Percentiles rank a stretch among this genome's conserved stretches.
Evolutionary conservation across 1,140 invertebrate species (phyloP).

Genomic region (Acromyrmex echinatior): DNA sequence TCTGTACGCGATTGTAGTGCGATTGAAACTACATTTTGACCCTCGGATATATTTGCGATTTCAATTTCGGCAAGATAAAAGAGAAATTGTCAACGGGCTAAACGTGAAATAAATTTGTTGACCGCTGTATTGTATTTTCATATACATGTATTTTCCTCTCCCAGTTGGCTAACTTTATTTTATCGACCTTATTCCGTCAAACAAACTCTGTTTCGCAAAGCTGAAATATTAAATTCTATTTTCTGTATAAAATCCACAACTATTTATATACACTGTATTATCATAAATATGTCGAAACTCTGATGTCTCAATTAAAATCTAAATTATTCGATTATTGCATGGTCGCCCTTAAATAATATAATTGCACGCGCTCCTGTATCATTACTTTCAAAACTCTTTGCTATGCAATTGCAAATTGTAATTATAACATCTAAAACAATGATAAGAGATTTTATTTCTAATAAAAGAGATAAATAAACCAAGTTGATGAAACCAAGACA

Average conservation of each 20-base stretch:
- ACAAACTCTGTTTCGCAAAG: constrained; percentile 10
- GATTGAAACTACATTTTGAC: constrained; percentile 14
- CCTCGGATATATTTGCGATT: constrained; percentile 50
- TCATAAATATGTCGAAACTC: background rate
- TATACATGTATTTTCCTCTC: constrained; percentile 11
- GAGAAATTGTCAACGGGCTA: constrained; percentile 55
- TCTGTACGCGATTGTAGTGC: background rate
- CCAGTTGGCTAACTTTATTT: constrained; percentile 39
- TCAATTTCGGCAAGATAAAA: constrained; percentile 62
- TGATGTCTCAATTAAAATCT: constrained; percentile 28
- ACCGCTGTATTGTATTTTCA: constrained; percentile 54
- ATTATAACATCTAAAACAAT: background rate
- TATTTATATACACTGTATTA: background rate
- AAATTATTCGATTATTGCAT: background rate
- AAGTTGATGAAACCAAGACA: background rate
- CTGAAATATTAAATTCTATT: constrained; percentile 54
- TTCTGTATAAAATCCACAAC: constrained; percentile 39
- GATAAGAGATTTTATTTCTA: background rate
- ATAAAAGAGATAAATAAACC: background rate
- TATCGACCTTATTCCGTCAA: constrained; percentile 44
- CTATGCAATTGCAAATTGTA: background rate
- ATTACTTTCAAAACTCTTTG: background rate
- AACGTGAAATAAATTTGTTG: constrained; percentile 57
- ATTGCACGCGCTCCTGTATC: background rate
- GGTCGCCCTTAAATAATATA: background rate